These are phyloP conservation scores for Pogonomyrmex barbatus DNA, from an alignment of 1,140 invertebrate genomes.

Conservation along the genomic window DNA sequence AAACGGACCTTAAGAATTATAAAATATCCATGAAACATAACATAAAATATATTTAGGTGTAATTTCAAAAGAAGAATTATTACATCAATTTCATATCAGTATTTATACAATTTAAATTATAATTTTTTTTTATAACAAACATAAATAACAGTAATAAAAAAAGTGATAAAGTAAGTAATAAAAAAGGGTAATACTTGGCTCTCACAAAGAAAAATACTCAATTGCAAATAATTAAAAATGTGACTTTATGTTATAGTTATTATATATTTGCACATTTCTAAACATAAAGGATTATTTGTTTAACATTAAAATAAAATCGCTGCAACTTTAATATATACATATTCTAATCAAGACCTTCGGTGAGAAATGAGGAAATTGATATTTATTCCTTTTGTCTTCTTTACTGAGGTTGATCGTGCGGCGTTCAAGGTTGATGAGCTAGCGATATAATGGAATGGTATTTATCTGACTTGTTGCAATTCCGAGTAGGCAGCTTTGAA, in stretches of 20 bases:
- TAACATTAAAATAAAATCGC: neutral
- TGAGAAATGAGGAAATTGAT: slow-evolving; percentile 47
- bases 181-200: neutral
- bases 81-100: neutral
- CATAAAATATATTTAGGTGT: neutral
- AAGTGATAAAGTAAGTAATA: neutral
- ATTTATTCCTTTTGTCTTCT: slow-evolving; percentile 39
- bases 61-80: neutral
- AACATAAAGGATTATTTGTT: neutral
- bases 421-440: slow-evolving; percentile 54
- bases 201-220: neutral
- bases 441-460: slow-evolving; percentile 46
- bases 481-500: slow-evolving; percentile 32
- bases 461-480: slow-evolving; percentile 48
- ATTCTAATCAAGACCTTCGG: slow-evolving; percentile 17
- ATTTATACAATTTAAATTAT: neutral
- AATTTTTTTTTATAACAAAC: neutral
- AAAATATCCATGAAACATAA: neutral
- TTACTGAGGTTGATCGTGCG: neutral
- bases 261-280: neutral
- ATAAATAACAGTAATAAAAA: no score
- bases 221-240: neutral
- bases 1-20: neutral
- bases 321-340: neutral
- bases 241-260: neutral